phyloP scores from a whole-genome alignment of 92 coral and sea anemone species.

The Chrysogorgia sp. region DNA sequence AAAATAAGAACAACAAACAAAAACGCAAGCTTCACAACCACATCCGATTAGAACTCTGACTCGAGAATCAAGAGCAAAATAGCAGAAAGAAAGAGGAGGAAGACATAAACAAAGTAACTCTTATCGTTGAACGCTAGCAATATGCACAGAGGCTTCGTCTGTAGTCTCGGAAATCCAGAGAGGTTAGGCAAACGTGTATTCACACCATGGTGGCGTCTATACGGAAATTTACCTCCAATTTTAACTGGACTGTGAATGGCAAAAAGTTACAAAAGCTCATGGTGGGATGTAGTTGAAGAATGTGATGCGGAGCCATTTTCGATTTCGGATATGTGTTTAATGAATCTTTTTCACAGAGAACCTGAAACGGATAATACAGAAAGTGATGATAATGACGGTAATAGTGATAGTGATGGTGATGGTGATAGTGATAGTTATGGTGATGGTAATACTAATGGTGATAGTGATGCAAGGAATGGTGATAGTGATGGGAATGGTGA shows the following conservation, averaged over 20 bases:
- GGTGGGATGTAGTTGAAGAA: slow-evolving; percentile 88
- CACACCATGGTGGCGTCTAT: neutral
- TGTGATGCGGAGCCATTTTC: slow-evolving; percentile 88
- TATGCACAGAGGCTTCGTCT: too few relatives aligned
- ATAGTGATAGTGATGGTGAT: neutral
- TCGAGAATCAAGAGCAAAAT: neutral
- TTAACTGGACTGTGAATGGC: slow-evolving; percentile 68
- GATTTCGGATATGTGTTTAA: slow-evolving; percentile 79
- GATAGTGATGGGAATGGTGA: neutral
- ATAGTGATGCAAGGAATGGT: neutral
- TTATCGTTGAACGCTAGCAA: too few relatives aligned
- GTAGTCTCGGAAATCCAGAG: too few relatives aligned
- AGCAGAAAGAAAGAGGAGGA: too few relatives aligned
- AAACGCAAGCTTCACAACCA: neutral
- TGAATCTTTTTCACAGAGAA: slow-evolving; percentile 74
- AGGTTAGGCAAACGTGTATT: neutral
- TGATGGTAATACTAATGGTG: neutral
- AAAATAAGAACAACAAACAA: neutral
- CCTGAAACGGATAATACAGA: slow-evolving; percentile 52
- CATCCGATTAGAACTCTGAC: neutral
- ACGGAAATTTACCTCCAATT: slow-evolving; percentile 65
- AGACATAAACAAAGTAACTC: too few relatives aligned
- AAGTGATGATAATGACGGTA: neutral
- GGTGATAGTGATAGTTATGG: neutral
- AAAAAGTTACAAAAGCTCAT: slow-evolving; percentile 82